Conservation (phyloP, 1,140 invertebrate species). For the Anoplophora glabripennis region DNA sequence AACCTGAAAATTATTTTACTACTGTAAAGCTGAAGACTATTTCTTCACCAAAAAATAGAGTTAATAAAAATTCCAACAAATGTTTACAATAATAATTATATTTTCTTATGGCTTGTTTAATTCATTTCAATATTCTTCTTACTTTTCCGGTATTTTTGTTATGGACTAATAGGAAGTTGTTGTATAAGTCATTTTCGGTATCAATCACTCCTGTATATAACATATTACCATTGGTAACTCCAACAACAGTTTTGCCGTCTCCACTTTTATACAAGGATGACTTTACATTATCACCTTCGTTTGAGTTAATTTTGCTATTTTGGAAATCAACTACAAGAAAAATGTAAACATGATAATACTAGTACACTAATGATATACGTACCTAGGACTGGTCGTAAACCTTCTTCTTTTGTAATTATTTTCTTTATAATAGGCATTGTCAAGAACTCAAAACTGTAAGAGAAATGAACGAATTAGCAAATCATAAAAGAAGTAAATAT, state of each 20-base stretch:
- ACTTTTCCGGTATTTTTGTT: slow-evolving; percentile 31
- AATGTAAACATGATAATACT: neutral
- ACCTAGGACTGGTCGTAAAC: slow-evolving; percentile 18
- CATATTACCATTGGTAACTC: slow-evolving; percentile 28
- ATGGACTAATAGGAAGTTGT: slow-evolving; percentile 35
- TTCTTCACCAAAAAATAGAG: neutral
- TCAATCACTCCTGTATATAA: slow-evolving; percentile 32
- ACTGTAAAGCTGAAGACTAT: neutral
- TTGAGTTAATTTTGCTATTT: slow-evolving; percentile 33
- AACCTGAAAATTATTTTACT: slow-evolving; percentile 23
- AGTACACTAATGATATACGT: slow-evolving; percentile 5
- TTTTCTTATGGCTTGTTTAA: too few species aligned
- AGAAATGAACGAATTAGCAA: too few species aligned
- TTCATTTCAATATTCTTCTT: slow-evolving; percentile 1
- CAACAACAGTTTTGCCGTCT: slow-evolving; percentile 24
- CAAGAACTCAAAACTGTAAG: neutral
- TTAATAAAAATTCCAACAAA: slow-evolving; percentile 9
- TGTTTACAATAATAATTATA: too few species aligned
- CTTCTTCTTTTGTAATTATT: slow-evolving; percentile 10
- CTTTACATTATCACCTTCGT: slow-evolving; percentile 24
- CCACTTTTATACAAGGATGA: slow-evolving; percentile 24
- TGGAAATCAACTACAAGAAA: slow-evolving; percentile 35
- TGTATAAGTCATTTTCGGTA: slow-evolving; percentile 23
- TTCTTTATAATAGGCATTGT: slow-evolving; percentile 21
- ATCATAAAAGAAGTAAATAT: too few species aligned